These are phyloP conservation scores for Netelia fuscicornis DNA, from an alignment of 2,888 invertebrate species.

Conservation along the genomic window DNA sequence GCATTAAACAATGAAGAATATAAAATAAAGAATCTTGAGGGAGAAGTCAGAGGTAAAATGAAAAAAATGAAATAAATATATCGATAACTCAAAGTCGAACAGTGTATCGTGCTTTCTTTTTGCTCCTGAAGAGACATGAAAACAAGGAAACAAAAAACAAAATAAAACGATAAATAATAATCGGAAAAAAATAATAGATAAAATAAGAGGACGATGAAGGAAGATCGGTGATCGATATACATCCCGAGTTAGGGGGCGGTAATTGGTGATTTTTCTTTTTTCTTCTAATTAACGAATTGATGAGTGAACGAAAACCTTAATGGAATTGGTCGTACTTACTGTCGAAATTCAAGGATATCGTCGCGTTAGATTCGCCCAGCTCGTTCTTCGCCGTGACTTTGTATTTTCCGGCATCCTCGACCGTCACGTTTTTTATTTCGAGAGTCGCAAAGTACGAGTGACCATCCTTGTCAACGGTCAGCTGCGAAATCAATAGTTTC, in stretches of 20 bases:
- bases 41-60: constrained; percentile 57
- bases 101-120: constrained; percentile 31
- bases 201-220: constrained; percentile 70
- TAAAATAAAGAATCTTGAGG: constrained; percentile 58
- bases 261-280: constrained; percentile 49
- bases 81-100: constrained; percentile 37
- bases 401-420: constrained; percentile 99
- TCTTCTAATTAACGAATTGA: constrained; percentile 51
- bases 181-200: constrained; percentile 65
- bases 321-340: constrained; percentile 90
- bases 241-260: constrained; percentile 78
- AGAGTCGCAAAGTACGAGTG: constrained; percentile 97
- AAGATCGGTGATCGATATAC: constrained; percentile 80
- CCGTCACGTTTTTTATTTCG: constrained; percentile 97
- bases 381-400: constrained; percentile 99
- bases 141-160: constrained; percentile 52
- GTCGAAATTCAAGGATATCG: constrained; percentile 98
- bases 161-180: constrained; percentile 54
- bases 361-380: constrained; percentile 98
- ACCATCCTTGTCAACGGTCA: constrained; percentile 95
- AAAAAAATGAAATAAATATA: constrained; percentile 56
- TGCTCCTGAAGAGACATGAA: constrained; percentile 29
- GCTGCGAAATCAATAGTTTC: constrained; percentile 86
- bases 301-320: constrained; percentile 40
- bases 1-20: constrained; percentile 63